These are phyloP conservation scores for Lates calcarifer DNA, from an alignment of 2,113 vertebrate species.

Conservation along the genomic window DNA sequence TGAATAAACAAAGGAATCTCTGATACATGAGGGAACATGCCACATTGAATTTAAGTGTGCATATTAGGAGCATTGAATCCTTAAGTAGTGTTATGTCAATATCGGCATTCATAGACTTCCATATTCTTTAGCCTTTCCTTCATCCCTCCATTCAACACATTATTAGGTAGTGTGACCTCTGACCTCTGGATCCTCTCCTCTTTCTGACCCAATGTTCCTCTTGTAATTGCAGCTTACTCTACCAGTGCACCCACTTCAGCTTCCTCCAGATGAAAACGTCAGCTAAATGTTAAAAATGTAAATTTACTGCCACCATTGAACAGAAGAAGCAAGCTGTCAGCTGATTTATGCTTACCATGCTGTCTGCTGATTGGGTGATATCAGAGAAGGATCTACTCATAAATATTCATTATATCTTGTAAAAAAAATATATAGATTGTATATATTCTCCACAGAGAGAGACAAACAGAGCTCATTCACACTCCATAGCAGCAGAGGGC, in stretches of 20 bases:
- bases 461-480: not conserved
- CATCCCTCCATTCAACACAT: not conserved
- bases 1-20: too few relatives aligned
- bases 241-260: not conserved
- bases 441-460: too few relatives aligned
- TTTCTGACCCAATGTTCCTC: too few relatives aligned
- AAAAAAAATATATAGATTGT: slow-evolving; percentile 57
- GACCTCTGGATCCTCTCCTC: not conserved
- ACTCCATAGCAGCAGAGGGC: slow-evolving; percentile 23
- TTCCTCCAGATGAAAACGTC: slow-evolving; percentile 40
- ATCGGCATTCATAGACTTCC: not conserved
- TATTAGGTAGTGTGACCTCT: slow-evolving; percentile 18
- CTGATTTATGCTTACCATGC: slow-evolving; percentile 38
- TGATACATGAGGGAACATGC: not conserved
- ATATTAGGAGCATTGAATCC: not conserved
- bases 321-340: slow-evolving; percentile 21
- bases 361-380: slow-evolving; percentile 44
- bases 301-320: slow-evolving; percentile 44
- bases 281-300: slow-evolving; percentile 50
- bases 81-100: not conserved
- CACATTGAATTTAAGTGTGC: not conserved
- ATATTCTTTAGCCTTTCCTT: not conserved
- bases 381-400: slow-evolving; percentile 36
- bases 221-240: not conserved
- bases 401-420: slow-evolving; percentile 64